A percentile compares a stretch with the other conserved stretches of the same genome.
phyloP scores from a whole-genome alignment of 1,140 invertebrate species.

The Drosophila kurseongensis region DNA sequence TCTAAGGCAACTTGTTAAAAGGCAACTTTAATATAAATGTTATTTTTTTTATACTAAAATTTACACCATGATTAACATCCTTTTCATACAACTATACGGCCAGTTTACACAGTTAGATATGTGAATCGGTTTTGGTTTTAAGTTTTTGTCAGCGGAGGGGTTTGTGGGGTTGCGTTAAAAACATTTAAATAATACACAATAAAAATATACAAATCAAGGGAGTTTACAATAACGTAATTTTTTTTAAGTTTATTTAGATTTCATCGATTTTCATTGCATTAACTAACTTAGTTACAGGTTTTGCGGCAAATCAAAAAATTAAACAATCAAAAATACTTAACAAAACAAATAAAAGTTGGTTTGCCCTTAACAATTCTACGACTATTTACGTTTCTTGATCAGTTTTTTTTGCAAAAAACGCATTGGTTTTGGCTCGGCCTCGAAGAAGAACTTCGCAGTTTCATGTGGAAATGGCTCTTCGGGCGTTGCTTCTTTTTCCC shows the following conservation, averaged over 20 bases:
- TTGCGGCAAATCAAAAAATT: constrained; percentile 13
- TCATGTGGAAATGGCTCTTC: constrained; percentile 6
- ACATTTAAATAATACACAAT: not conserved
- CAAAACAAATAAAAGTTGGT: constrained; percentile 33
- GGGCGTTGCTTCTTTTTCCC: not conserved
- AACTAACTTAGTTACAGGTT: constrained; percentile 14
- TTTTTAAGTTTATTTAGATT: constrained; percentile 32
- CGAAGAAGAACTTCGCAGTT: constrained; percentile 10
- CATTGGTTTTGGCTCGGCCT: not conserved
- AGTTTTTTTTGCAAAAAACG: not conserved
- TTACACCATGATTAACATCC: constrained; percentile 34
- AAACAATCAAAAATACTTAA: constrained; percentile 42
- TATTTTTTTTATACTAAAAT: constrained; percentile 59
- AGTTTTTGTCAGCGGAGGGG: not conserved
- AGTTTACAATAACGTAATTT: not conserved
- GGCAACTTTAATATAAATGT: constrained; percentile 78
- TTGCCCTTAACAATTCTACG: constrained; percentile 15
- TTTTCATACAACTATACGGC: constrained; percentile 5
- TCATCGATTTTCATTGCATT: constrained; percentile 13
- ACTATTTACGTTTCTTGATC: constrained; percentile 12
- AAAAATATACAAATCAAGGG: not conserved
- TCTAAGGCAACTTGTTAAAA: constrained; percentile 79
- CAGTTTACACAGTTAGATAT: constrained; percentile 44
- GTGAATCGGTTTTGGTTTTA: constrained; percentile 8
- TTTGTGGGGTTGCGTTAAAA: not conserved